Conservation (phyloP, 2,888 invertebrate species). For the Eupelmus urozonus region DNA sequence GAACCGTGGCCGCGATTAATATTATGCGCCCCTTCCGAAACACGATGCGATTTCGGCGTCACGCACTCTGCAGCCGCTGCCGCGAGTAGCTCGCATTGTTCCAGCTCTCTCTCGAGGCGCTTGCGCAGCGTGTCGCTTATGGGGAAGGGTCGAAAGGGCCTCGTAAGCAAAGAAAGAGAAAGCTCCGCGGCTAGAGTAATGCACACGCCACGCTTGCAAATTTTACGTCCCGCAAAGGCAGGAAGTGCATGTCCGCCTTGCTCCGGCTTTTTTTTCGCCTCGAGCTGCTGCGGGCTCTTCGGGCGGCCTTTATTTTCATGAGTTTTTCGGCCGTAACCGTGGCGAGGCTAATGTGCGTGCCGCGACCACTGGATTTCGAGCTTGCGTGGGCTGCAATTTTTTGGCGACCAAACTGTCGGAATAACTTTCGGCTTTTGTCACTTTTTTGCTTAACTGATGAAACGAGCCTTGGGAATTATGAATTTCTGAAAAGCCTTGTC, state of each 20-base stretch:
- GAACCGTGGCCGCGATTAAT: conserved; percentile 11
- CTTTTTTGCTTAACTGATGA: too few relatives aligned
- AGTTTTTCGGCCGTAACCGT: conserved; percentile 37
- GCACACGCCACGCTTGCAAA: conserved; percentile 51
- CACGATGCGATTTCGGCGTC: conserved; percentile 65
- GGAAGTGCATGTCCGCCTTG: conserved; percentile 61
- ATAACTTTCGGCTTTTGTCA: not conserved
- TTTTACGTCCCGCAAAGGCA: conserved; percentile 47
- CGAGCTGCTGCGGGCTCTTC: conserved; percentile 5
- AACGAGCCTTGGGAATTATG: too few relatives aligned
- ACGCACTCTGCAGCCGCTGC: conserved; percentile 67
- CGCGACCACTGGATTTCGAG: not conserved
- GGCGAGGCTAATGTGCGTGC: not conserved
- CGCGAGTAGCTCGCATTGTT: too few relatives aligned
- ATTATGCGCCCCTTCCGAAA: conserved; percentile 40
- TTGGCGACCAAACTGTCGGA: conserved; percentile 1
- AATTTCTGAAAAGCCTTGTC: too few relatives aligned
- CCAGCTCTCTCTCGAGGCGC: too few relatives aligned
- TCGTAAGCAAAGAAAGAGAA: too few relatives aligned
- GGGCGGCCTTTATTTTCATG: conserved; percentile 33
- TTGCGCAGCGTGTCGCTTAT: too few relatives aligned
- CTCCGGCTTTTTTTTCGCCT: not conserved
- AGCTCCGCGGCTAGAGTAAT: conserved; percentile 16
- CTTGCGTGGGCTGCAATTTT: conserved; percentile 47
- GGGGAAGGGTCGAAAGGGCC: too few relatives aligned